Base-by-base conservation (phyloP, 2,113 vertebrate species). In the Morone chrysops region DNA sequence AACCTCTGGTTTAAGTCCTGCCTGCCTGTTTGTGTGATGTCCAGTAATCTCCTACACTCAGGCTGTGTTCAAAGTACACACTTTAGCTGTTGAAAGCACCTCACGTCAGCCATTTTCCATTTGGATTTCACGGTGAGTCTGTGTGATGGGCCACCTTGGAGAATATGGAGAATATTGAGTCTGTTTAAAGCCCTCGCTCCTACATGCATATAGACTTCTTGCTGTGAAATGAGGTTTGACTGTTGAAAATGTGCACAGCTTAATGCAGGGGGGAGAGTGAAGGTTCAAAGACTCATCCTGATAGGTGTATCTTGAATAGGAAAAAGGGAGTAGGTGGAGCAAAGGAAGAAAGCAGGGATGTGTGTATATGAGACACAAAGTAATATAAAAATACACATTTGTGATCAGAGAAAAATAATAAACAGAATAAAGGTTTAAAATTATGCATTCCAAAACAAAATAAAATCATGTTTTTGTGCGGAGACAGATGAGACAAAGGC, bases 101-200 rank as follows among this genome's bases (percentile, higher is more conserved):
- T 77, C 71, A 70, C 68, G 73, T 75, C 73, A 79, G 61, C 41
- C 65, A 41, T 63, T 90, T 90, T 85, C 43, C 75, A 78, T 83
- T 88, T 82, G 60, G 80, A 89, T 92, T 92, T 90, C 89, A 94
- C 18, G 20, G 80, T 9, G 20, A 47, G 63, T 80, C 50, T 0
- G 17, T 82, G 51, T 48, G 74, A 86, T 70, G 81, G 63, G 47
- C 78, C 69, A 81, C 70, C 70, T 41, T 4, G 25, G 67, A 75
- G 70, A 87, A 85, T 85, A 69, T 69, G 31, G 57, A 73, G 69
- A 83, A 65, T 81, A 82, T 74, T 38, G 67, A 83, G 82, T 60
- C 65, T 63, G 68, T 80, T 85, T 48, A 88, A 87, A 92, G 78
- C 76, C 31, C 51, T 82, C 4, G 0, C 69, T 62, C 66, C 62